Evolutionary conservation across 2,888 invertebrate genomes (phyloP).

Genomic region (Pelosia muscerda): DNA sequence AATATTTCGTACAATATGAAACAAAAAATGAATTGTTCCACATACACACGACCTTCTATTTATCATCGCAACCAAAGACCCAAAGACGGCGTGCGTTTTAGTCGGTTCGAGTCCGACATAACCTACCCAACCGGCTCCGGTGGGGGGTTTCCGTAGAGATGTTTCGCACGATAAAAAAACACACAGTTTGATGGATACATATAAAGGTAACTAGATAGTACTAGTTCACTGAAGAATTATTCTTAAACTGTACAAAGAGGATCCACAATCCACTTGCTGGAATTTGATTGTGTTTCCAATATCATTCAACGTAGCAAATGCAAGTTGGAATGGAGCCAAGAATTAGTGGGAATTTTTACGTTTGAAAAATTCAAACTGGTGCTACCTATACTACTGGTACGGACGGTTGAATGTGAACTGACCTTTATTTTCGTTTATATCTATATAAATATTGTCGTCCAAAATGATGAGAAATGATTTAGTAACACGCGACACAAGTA

Average conservation of each 20-base stretch:
- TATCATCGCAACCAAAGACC: too few species aligned
- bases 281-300: background rate
- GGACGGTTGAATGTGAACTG: background rate
- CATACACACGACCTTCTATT: too few species aligned
- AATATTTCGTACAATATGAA: background rate
- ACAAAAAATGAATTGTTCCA: too few species aligned
- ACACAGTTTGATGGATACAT: background rate
- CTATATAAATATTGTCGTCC: background rate
- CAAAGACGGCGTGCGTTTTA: too few species aligned
- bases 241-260: background rate
- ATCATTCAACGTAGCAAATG: constrained; percentile 8
- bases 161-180: too few species aligned
- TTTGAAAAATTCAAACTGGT: constrained; percentile 4
- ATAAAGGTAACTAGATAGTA: background rate
- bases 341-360: constrained; percentile 7
- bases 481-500: too few species aligned
- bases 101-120: too few species aligned
- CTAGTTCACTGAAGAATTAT: background rate
- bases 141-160: too few species aligned
- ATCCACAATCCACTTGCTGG: background rate
- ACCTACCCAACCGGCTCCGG: too few species aligned
- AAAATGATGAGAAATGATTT: too few species aligned
- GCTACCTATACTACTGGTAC: background rate
- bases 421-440: background rate
- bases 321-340: constrained; percentile 10